Percentiles rank a stretch among this genome's conserved stretches.
phyloP scores from a whole-genome alignment of 1,140 invertebrate species.

The Pteromalus puparum region DNA sequence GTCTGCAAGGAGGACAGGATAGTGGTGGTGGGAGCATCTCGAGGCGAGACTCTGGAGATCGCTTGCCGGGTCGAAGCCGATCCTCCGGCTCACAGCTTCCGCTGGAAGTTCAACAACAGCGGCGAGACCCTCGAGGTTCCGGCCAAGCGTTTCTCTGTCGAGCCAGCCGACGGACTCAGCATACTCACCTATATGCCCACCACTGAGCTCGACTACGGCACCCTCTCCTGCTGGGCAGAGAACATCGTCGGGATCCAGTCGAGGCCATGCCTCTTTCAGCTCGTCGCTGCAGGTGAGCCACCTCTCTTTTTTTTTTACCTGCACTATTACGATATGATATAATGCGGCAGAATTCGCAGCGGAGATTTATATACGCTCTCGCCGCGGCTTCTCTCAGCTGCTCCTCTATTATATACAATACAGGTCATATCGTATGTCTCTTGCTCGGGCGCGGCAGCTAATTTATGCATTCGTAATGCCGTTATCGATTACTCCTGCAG shows the following conservation, averaged over 20 bases:
- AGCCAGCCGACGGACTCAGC: constrained; percentile 73
- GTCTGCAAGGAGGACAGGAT: constrained; percentile 86
- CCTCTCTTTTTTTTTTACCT: neutral
- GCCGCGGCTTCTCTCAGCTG: too few relatives aligned
- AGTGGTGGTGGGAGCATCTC: constrained; percentile 87
- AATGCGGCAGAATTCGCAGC: neutral
- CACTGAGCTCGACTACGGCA: constrained; percentile 82
- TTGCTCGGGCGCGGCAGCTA: too few relatives aligned
- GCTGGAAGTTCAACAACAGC: constrained; percentile 95
- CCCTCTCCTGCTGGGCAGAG: constrained; percentile 85
- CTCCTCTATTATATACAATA: too few relatives aligned
- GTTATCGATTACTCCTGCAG: too few relatives aligned
- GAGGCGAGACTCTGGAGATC: constrained; percentile 88
- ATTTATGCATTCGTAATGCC: too few relatives aligned
- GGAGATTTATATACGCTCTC: neutral
- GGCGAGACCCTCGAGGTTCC: constrained; percentile 88
- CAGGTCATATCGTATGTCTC: too few relatives aligned
- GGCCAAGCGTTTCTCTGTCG: constrained; percentile 80
- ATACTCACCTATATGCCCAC: constrained; percentile 75
- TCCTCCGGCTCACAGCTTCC: constrained; percentile 88
- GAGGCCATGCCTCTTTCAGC: constrained; percentile 87
- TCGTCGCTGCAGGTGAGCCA: constrained; percentile 82
- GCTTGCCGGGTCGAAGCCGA: constrained; percentile 91
- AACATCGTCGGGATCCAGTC: constrained; percentile 86
- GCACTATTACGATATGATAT: neutral